phyloP scores from a whole-genome alignment of 2,113 vertebrate genomes.

The Spea bombifrons region DNA sequence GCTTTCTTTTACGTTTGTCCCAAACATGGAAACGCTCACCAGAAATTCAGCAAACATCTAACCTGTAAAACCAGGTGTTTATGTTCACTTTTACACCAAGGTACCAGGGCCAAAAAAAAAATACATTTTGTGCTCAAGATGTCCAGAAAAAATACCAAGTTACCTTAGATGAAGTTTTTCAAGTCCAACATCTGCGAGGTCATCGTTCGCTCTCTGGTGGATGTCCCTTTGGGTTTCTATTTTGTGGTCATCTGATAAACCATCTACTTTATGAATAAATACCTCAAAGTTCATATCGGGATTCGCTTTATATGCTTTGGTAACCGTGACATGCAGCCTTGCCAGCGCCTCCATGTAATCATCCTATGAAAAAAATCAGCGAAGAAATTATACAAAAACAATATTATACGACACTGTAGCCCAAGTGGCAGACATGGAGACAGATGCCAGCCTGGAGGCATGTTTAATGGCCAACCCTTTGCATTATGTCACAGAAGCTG shows the following conservation, averaged over 20 bases:
- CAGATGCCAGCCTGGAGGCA: too few relatives aligned
- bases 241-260: conserved; percentile 97
- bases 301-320: conserved; percentile 95
- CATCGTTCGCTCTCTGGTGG: conserved; percentile 97
- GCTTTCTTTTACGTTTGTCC: too few relatives aligned
- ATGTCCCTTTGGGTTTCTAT: conserved; percentile 99
- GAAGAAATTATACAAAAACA: not conserved
- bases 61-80: too few relatives aligned
- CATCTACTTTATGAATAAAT: conserved; percentile 99
- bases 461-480: too few relatives aligned
- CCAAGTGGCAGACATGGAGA: too few relatives aligned
- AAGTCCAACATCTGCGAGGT: conserved; percentile 92
- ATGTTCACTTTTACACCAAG: not conserved
- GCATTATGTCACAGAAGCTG: too few relatives aligned
- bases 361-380: conserved; percentile 67
- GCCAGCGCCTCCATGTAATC: conserved; percentile 97
- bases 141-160: conserved; percentile 10
- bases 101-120: not conserved
- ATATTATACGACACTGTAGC: not conserved
- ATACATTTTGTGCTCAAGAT: too few relatives aligned
- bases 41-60: too few relatives aligned
- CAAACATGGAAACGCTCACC: too few relatives aligned
- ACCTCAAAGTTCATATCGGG: conserved; percentile 99
- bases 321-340: conserved; percentile 94
- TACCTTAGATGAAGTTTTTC: conserved; percentile 98